These are phyloP conservation scores for Xanthostigma xanthostigma DNA, from an alignment of 2,888 invertebrate species.

Conservation along the genomic window DNA sequence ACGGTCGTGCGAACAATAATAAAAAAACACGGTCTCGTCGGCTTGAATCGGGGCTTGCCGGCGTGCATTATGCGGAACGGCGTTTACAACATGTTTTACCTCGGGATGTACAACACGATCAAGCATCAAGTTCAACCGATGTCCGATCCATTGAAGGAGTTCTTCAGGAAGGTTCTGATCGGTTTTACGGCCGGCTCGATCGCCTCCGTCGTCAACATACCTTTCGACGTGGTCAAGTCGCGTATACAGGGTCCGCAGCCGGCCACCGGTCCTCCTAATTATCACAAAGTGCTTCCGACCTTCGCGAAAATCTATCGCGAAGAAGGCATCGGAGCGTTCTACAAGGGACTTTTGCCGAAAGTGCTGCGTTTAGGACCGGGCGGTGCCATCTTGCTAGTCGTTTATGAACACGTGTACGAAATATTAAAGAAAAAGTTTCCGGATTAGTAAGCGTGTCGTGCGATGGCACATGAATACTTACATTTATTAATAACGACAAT, in stretches of 20 bases:
- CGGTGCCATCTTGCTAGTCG: slow-evolving; percentile 88
- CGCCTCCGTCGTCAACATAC: slow-evolving; percentile 80
- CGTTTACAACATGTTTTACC: slow-evolving; percentile 85
- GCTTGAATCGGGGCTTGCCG: slow-evolving; percentile 75
- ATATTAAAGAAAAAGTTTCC: slow-evolving; percentile 43
- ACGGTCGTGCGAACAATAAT: slow-evolving; percentile 67
- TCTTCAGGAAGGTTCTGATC: slow-evolving; percentile 60
- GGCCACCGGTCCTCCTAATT: slow-evolving; percentile 53
- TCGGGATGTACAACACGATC: slow-evolving; percentile 63
- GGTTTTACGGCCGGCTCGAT: slow-evolving; percentile 80
- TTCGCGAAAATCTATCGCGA: slow-evolving; percentile 62
- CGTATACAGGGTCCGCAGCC: slow-evolving; percentile 90
- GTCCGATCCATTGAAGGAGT: slow-evolving; percentile 50
- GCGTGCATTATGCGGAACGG: slow-evolving; percentile 84
- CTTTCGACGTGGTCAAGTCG: slow-evolving; percentile 92
- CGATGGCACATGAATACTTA: no score
- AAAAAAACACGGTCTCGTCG: slow-evolving; percentile 63
- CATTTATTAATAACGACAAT: no score
- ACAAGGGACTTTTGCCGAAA: slow-evolving; percentile 86
- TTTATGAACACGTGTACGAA: slow-evolving; percentile 74
- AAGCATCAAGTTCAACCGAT: neutral
- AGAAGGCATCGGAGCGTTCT: slow-evolving; percentile 85
- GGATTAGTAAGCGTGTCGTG: slow-evolving; percentile 3
- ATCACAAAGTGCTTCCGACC: slow-evolving; percentile 58
- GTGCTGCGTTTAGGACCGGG: slow-evolving; percentile 84